Evolutionary conservation across 2,113 vertebrate species (phyloP), one percentile per base, ranked within the genome.

Genomic region (Crocuta crocuta): DNA sequence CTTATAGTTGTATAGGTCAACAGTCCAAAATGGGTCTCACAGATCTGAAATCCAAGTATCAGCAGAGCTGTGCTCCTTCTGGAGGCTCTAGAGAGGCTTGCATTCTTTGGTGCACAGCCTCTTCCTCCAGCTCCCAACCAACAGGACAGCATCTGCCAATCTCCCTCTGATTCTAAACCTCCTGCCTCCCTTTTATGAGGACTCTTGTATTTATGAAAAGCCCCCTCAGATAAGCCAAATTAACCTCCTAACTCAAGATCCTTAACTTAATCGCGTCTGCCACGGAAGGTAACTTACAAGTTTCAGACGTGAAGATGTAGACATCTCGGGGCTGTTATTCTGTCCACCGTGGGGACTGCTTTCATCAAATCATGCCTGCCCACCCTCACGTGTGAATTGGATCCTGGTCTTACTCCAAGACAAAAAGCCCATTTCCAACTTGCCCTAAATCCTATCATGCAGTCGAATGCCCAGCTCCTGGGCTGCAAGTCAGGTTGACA

Each of bases 361-460:
- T 82, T 45, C 39, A 96, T 43, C 24, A 94, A 96, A 83, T 10
- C 58, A 80, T 33, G 50, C n/a, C 66, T 58, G 87, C 48, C 7
- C 13, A 81, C 31, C 93, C 83, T 33, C 39, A 10, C 16, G 21
- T n/a, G 91, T 94, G 65, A 35, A 80, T 97, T 81, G 50, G 91
- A 66, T 92, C 35, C 90, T 94, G 80, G 16, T 78, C 53, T 96
- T 39, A 74, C 23, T 93, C 79, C 63, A 86, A 93, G 76, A 94
- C 65, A 80, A 82, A 85, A 93, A 31, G 17, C 66, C 71, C 83
- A 63, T 97, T 70, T 61, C 50, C 76, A 96, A 43, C 35, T 92
- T 87, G 66, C 28, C 80, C 88, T 85, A 70, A 95, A 88, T 48
- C 43, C 68, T 48, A 50, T 43, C 10, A 7, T 28, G 35, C 33